A percentile compares a stretch with the other conserved stretches of the same genome.
Conservation (phyloP, 2,888 invertebrate species). For the Orthosia gracilis region DNA sequence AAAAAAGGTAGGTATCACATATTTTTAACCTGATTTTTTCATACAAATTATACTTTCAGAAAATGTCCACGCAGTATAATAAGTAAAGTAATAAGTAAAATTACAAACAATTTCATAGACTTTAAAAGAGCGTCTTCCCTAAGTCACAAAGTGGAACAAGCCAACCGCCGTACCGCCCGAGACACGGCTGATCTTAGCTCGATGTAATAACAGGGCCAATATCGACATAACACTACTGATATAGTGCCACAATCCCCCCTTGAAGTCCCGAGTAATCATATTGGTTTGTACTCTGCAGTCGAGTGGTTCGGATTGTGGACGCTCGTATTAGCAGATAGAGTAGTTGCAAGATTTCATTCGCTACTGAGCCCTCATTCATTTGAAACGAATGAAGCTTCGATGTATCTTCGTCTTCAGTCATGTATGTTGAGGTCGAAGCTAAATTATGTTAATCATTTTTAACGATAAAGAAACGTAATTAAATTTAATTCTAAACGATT, state of each 20-base stretch:
- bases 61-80: no score
- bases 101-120: not conserved
- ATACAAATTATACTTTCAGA: not conserved
- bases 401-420: not conserved
- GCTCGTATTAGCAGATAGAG: constrained; percentile 42
- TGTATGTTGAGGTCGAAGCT: no score
- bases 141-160: constrained; percentile 40
- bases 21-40: no score
- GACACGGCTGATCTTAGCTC: constrained; percentile 62
- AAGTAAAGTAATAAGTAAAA: not conserved
- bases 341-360: constrained; percentile 3
- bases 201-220: constrained; percentile 60
- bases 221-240: constrained; percentile 51
- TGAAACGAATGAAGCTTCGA: not conserved
- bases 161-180: constrained; percentile 23
- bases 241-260: constrained; percentile 35
- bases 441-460: not conserved
- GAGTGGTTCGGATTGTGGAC: constrained; percentile 41
- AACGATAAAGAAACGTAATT: no score
- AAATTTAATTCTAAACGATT: no score
- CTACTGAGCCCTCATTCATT: not conserved
- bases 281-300: constrained; percentile 39
- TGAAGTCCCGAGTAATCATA: constrained; percentile 52
- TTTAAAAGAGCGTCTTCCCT: not conserved
- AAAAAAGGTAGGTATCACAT: no score